These are phyloP conservation scores for Portunus trituberculatus DNA, from an alignment of 1,140 invertebrate species.

Conservation along the genomic window DNA sequence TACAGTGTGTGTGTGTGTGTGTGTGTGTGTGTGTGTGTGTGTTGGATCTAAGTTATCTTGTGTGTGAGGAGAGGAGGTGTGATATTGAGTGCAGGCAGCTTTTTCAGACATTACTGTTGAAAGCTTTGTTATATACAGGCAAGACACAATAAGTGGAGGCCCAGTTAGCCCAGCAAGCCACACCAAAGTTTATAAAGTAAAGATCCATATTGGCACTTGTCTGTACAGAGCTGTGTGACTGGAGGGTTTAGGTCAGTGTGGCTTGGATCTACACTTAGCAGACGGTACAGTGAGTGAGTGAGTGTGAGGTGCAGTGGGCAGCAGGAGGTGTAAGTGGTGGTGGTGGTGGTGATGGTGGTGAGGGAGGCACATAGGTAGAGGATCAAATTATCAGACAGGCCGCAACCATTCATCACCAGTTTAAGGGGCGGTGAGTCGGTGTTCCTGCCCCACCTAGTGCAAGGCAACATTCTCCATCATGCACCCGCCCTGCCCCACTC, in stretches of 20 bases:
- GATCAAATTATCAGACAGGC: conserved; percentile 73
- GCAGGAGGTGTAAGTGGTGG: not conserved
- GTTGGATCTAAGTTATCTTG: too few species aligned
- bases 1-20: too few species aligned
- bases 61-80: too few species aligned
- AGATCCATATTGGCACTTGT: too few species aligned
- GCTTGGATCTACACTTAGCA: not conserved
- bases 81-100: too few species aligned
- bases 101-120: too few species aligned
- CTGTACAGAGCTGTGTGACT: too few species aligned
- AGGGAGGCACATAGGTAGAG: conserved; percentile 35
- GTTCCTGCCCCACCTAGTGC: not conserved
- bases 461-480: conserved; percentile 36
- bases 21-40: too few species aligned
- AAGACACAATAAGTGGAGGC: too few species aligned
- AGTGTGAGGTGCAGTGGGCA: conserved; percentile 17
- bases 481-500: not conserved
- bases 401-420: not conserved
- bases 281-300: not conserved
- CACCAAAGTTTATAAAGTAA: too few species aligned
- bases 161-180: too few species aligned
- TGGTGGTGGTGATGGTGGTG: not conserved
- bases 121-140: too few species aligned
- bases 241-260: not conserved
- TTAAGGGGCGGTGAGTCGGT: not conserved